Conservation (phyloP, 2,113 vertebrate species). For the Otis tarda region DNA sequence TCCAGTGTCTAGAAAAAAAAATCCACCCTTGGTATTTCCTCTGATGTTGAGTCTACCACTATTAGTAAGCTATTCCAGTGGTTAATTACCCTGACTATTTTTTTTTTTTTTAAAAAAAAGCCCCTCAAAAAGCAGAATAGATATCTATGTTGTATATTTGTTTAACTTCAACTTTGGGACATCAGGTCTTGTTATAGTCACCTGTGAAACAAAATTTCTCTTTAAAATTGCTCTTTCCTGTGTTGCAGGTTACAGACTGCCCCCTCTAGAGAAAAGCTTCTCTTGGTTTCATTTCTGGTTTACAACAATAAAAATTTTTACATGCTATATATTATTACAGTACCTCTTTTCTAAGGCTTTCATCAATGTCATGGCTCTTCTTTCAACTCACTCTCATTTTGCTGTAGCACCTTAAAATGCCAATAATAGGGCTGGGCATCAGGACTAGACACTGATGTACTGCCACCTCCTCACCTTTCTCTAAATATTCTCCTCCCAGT, state of each 20-base stretch:
- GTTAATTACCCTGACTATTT: not conserved
- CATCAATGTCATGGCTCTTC: not conserved
- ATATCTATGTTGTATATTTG: not conserved
- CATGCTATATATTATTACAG: not conserved
- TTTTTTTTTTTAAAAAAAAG: too few species aligned
- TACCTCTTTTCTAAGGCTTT: not conserved
- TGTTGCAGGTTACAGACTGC: not conserved
- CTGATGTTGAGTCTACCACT: fast-evolving
- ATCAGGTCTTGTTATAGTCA: not conserved
- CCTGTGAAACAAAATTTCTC: not conserved
- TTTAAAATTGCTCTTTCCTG: not conserved
- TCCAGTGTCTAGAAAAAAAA: not conserved
- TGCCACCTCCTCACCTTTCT: not conserved
- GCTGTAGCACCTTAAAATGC: not conserved
- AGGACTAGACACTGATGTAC: not conserved
- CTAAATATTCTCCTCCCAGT: too few species aligned
- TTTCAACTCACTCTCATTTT: not conserved
- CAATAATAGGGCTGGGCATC: not conserved
- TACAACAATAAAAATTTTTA: not conserved
- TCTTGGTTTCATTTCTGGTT: not conserved
- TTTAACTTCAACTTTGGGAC: not conserved
- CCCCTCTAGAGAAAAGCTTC: not conserved
- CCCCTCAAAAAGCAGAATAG: not conserved
- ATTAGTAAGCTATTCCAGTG: not conserved
- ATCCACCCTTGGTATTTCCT: not conserved